Evolutionary conservation across 2,113 vertebrate species (phyloP).

Genomic region (Tiliqua scincoides): DNA sequence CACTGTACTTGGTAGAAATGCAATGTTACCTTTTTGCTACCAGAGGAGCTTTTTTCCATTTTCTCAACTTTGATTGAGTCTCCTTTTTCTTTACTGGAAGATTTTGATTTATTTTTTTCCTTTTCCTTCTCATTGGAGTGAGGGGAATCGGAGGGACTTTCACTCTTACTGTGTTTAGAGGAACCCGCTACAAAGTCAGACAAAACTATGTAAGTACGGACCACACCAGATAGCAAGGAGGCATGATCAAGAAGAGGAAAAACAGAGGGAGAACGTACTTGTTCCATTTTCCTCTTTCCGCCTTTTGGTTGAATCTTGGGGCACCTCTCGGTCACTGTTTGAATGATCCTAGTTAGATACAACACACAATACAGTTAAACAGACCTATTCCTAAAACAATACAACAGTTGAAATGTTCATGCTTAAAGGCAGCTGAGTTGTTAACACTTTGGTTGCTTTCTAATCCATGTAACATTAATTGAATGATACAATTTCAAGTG

Average conservation of each 20-base stretch:
- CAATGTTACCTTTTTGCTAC: conserved; percentile 91
- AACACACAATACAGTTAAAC: conserved; percentile 42
- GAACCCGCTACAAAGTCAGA: conserved; percentile 79
- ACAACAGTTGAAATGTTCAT: not conserved
- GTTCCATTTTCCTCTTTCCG: conserved; percentile 92
- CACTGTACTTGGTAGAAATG: not conserved
- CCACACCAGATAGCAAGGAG: not conserved
- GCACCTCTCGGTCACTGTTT: conserved; percentile 86
- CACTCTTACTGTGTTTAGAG: conserved; percentile 93
- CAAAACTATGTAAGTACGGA: not conserved
- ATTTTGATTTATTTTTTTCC: conserved; percentile 95
- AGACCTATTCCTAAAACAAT: not conserved
- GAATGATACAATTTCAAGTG: no score
- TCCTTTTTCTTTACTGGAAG: conserved; percentile 94
- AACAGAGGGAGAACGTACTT: conserved; percentile 78
- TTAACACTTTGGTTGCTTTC: not conserved
- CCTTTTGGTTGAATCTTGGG: conserved; percentile 84
- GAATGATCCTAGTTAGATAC: conserved; percentile 85
- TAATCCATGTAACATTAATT: no score
- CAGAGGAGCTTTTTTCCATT: conserved; percentile 91
- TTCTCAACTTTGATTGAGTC: conserved; percentile 91
- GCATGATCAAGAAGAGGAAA: conserved; percentile 28
- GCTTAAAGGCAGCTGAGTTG: not conserved
- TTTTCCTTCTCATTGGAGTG: conserved; percentile 89
- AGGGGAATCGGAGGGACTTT: conserved; percentile 94